phyloP scores from a whole-genome alignment of 2,797 vertebrate genomes.

The Trichosurus vulpecula region DNA sequence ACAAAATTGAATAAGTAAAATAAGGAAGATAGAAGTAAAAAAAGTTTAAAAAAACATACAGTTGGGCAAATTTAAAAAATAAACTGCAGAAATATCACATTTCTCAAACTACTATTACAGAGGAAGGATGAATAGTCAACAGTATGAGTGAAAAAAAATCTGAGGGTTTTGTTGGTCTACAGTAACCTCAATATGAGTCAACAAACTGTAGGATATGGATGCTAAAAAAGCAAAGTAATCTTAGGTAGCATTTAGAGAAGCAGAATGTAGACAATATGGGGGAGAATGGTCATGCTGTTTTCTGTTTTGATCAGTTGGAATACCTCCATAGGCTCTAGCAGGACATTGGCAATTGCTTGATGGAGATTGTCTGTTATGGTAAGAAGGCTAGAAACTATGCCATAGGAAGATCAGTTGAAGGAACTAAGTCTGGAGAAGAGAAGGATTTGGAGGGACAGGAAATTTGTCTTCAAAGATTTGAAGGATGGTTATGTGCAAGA shows the following conservation, averaged over 20 bases:
- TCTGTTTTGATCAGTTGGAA: not conserved
- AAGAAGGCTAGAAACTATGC: not conserved
- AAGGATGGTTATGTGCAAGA: not conserved
- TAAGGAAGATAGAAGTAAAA: not conserved
- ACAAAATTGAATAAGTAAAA: not conserved
- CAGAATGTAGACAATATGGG: not conserved
- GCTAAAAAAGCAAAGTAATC: not conserved
- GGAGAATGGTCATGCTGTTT: not conserved
- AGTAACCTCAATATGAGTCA: not conserved
- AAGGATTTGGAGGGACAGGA: not conserved
- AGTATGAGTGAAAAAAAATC: not conserved
- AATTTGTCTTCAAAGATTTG: not conserved
- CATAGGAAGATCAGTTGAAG: not conserved
- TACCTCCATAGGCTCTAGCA: not conserved
- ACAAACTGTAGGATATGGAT: not conserved
- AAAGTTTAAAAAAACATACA: not conserved
- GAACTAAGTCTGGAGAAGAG: not conserved
- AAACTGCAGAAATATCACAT: not conserved
- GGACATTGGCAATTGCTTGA: not conserved
- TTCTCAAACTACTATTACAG: not conserved
- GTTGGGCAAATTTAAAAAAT: not conserved
- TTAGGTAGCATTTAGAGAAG: not conserved
- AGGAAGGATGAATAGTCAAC: not conserved
- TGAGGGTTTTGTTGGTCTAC: not conserved
- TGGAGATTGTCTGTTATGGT: not conserved